Conservation (phyloP, 2,888 invertebrate species). For the Pristionchus arcanus region DNA sequence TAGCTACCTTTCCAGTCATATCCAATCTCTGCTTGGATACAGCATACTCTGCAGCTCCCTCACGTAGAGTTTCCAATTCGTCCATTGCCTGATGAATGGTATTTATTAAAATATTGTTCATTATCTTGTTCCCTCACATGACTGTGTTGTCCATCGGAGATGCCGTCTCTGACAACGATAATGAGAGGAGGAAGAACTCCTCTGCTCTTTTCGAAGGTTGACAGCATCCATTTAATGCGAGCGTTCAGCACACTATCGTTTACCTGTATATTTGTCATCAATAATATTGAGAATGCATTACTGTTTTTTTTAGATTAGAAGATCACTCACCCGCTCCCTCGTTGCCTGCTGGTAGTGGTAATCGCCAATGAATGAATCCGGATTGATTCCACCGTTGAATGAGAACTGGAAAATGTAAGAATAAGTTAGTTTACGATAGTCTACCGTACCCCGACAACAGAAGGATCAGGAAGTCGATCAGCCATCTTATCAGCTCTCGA, state of each 20-base stretch:
- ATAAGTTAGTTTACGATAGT: not conserved
- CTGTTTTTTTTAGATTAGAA: too few relatives aligned
- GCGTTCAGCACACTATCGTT: slow-evolving; percentile 56
- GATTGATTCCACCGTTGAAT: slow-evolving; percentile 60
- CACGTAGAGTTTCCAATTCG: slow-evolving; percentile 59
- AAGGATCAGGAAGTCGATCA: not conserved
- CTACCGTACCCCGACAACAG: slow-evolving; percentile 44
- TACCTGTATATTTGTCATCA: slow-evolving; percentile 52
- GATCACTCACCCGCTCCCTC: slow-evolving; percentile 57
- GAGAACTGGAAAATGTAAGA: slow-evolving; percentile 60
- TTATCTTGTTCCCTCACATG: slow-evolving; percentile 55
- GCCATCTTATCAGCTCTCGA: not conserved
- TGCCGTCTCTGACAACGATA: slow-evolving; percentile 65
- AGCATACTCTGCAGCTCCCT: slow-evolving; percentile 57
- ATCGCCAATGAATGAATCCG: slow-evolving; percentile 63
- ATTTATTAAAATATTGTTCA: not conserved
- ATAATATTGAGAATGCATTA: too few relatives aligned
- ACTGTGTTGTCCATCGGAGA: slow-evolving; percentile 65
- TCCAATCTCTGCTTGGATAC: slow-evolving; percentile 3
- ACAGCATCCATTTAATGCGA: slow-evolving; percentile 61
- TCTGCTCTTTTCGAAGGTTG: slow-evolving; percentile 44
- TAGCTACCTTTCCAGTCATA: slow-evolving; percentile 6
- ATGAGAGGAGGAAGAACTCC: slow-evolving; percentile 58
- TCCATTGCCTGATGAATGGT: slow-evolving; percentile 46
- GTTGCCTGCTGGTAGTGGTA: slow-evolving; percentile 63